Evolutionary conservation across 1,140 invertebrate species (phyloP).

Genomic region (Psilanteris sp.): DNA sequence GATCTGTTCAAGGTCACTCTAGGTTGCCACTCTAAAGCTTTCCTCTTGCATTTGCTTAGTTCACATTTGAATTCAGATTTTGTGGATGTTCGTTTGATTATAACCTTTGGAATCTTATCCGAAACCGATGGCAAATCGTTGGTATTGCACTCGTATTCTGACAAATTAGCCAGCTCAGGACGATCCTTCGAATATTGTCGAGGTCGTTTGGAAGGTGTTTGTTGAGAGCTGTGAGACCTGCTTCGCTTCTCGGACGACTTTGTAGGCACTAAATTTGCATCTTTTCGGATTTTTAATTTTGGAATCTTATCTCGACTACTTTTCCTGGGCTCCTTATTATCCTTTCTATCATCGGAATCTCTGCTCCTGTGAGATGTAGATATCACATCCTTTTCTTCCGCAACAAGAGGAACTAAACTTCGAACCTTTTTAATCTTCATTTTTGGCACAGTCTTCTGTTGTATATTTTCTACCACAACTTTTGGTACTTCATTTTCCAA

Average conservation of each 20-base stretch:
- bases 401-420: slow-evolving; percentile 43
- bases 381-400: not conserved
- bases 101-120: slow-evolving; percentile 77
- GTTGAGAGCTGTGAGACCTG: slow-evolving; percentile 33
- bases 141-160: slow-evolving; percentile 53
- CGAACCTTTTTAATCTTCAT: slow-evolving; percentile 72
- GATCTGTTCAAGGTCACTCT: slow-evolving; percentile 74
- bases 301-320: slow-evolving; percentile 62
- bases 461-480: slow-evolving; percentile 66
- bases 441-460: slow-evolving; percentile 69
- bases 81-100: slow-evolving; percentile 76
- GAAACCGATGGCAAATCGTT: slow-evolving; percentile 43
- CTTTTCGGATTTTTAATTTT: slow-evolving; percentile 69
- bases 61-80: slow-evolving; percentile 78
- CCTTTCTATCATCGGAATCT: slow-evolving; percentile 24
- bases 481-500: slow-evolving; percentile 72
- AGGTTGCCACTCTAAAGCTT: slow-evolving; percentile 72
- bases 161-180: slow-evolving; percentile 13
- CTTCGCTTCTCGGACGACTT: slow-evolving; percentile 39
- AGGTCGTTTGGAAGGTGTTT: slow-evolving; percentile 49
- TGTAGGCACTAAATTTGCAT: slow-evolving; percentile 15
- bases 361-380: slow-evolving; percentile 2
- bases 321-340: slow-evolving; percentile 9
- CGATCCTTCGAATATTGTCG: slow-evolving; percentile 51
- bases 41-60: slow-evolving; percentile 71